Evolutionary conservation across 2,888 invertebrate genomes (phyloP).

Genomic region (Xanthorhoe spadicearia): DNA sequence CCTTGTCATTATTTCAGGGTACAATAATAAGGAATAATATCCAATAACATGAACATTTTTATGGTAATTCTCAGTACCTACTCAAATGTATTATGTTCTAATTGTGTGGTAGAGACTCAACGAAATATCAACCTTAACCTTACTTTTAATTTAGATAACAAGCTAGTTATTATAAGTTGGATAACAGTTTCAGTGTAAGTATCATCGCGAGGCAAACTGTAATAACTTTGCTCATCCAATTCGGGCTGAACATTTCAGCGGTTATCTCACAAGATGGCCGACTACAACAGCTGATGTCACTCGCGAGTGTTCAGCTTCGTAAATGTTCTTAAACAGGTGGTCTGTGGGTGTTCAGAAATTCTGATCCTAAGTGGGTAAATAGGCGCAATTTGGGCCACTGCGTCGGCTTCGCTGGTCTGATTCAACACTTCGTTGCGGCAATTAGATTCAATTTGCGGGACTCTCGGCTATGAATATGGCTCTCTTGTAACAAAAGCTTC

Average conservation of each 20-base stretch:
- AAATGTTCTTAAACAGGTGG: conserved; percentile 78
- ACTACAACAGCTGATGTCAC: conserved; percentile 63
- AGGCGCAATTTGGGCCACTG: conserved; percentile 78
- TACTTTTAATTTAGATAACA: conserved; percentile 35
- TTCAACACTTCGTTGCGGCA: conserved; percentile 83
- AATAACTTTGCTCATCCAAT: conserved; percentile 40
- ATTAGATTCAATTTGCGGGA: conserved; percentile 81
- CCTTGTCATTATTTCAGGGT: background rate
- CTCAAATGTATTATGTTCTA: too few relatives aligned
- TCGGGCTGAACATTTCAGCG: conserved; percentile 41
- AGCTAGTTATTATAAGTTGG: conserved; percentile 29
- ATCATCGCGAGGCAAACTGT: conserved; percentile 32
- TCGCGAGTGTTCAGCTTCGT: conserved; percentile 59
- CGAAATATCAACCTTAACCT: conserved; percentile 4
- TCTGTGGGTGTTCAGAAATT: conserved; percentile 71
- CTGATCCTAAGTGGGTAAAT: conserved; percentile 79
- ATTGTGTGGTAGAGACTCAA: background rate
- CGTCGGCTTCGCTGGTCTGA: conserved; percentile 67
- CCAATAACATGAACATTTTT: too few relatives aligned
- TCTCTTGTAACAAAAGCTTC: conserved; percentile 70
- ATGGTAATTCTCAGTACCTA: too few relatives aligned
- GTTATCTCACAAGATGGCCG: conserved; percentile 48
- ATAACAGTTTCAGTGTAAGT: conserved; percentile 24
- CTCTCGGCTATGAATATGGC: conserved; percentile 70
- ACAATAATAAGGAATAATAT: background rate